phyloP scores from a whole-genome alignment of 2,113 vertebrate species.

The Aptenodytes patagonicus region DNA sequence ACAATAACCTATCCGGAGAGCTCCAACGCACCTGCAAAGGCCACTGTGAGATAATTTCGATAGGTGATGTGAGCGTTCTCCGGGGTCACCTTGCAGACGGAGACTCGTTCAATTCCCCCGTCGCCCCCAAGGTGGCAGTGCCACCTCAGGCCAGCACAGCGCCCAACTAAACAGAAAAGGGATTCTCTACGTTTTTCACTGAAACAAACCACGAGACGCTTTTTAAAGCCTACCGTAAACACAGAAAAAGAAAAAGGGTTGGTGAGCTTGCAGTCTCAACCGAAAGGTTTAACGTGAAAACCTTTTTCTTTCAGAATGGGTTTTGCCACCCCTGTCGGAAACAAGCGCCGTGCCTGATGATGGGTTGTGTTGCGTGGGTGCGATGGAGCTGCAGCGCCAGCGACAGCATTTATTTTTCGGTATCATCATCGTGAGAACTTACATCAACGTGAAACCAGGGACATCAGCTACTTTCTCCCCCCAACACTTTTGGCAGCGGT shows the following conservation, averaged over 20 bases:
- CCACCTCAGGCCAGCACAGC: neutral
- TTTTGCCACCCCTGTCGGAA: neutral
- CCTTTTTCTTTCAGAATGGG: neutral
- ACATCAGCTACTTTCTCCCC: neutral
- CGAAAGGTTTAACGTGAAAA: too few relatives aligned
- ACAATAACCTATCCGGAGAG: neutral
- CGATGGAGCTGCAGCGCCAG: neutral
- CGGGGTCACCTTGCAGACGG: rapidly evolving
- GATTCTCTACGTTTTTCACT: neutral
- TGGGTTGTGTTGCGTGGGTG: neutral
- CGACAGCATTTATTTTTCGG: neutral
- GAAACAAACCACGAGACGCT: rapidly evolving
- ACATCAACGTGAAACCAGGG: rapidly evolving
- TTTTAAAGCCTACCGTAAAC: neutral
- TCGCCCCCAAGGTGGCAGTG: neutral
- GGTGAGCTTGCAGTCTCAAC: neutral
- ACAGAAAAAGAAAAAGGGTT: neutral
- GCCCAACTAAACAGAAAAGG: neutral
- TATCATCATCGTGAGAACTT: neutral
- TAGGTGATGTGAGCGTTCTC: rapidly evolving
- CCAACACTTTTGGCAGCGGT: neutral
- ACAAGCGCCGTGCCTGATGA: rapidly evolving
- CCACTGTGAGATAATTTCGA: neutral
- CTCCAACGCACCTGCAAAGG: neutral
- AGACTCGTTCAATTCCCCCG: neutral